Conservation (phyloP, 2,113 vertebrate genomes). For the Ceuthmochares aereus region DNA sequence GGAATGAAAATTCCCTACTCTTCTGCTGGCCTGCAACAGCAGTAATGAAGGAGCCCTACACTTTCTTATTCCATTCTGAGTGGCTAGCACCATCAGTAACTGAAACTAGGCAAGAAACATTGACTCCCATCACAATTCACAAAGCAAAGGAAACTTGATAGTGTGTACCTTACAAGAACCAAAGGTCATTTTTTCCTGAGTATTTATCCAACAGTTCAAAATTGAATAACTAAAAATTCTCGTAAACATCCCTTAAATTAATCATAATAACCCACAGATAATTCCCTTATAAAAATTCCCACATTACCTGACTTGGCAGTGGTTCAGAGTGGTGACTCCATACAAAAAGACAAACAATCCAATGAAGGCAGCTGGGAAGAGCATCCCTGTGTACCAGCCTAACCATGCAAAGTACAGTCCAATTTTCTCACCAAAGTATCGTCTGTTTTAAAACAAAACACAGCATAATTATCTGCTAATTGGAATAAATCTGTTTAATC, state of each 20-base stretch:
- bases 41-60: not conserved
- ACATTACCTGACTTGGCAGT: slow-evolving; percentile 93
- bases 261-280: not conserved
- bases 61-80: not conserved
- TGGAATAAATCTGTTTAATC: not conserved
- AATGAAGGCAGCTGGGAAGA: slow-evolving; percentile 94
- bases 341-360: slow-evolving; percentile 94
- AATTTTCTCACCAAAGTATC: slow-evolving; percentile 97
- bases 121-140: not conserved
- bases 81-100: not conserved
- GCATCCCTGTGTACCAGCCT: slow-evolving; percentile 98
- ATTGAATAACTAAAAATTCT: not conserved
- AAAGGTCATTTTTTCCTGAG: not conserved
- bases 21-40: not conserved
- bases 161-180: not conserved
- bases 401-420: slow-evolving; percentile 96
- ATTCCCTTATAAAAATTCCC: not conserved
- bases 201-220: not conserved
- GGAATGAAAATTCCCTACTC: not conserved
- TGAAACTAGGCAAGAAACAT: not conserved
- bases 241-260: not conserved
- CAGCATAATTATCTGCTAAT: not conserved
- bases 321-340: slow-evolving; percentile 89
- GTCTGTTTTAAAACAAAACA: slow-evolving; percentile 78
- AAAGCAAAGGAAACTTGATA: not conserved